Base-by-base conservation (phyloP, 1,140 invertebrate genomes). In the Chionoecetes opilio region DNA sequence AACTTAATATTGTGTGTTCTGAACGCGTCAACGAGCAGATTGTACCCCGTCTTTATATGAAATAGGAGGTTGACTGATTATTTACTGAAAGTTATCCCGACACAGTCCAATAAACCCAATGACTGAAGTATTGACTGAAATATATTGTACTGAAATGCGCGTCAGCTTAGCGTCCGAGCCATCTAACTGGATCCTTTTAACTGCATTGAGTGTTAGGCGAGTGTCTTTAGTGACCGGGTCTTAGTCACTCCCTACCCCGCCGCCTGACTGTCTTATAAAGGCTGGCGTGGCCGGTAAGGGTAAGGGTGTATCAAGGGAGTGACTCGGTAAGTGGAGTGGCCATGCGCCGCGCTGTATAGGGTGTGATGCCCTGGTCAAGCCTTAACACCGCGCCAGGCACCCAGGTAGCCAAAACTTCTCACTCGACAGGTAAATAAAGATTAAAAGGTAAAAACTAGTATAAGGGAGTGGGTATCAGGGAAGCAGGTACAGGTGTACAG, bases 381-480 rank as follows among this genome's bases (percentile, higher is more conserved):
- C 63, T 75, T 75, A 75, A 75, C n/a, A 17, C 26, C 63, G 21
- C 26, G n/a, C 21, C 46, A 75, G n/a, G 63, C 21, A 75, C 63
- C 63, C 63, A 75, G 63, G 63, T 75, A 75, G 63, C 63, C 63
- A 6, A 6, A 9, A 21, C 53, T 75, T 21, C 53, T 75, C 63
- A n/a, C 63, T 75, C 63, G 63, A 75, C 63, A 75, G 63, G 63
- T 75, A 75, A 75, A 75, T 75, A 75, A 75, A n/a, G 63, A 26
- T 75, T n/a, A 75, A 75, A 75, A 75, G 63, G 63, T 75, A 75
- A 75, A 75, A 75, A 75, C 63, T 75, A 75, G 63, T 75, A 75
- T 26, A 75, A 17, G 63, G 21, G 8, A 26, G 63, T 53, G 63
- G 21, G n/a, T 75, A 75, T 75, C 63, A 75, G 63, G 63, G 26